Percentiles rank a stretch among this genome's conserved stretches.
Conservation (phyloP, 1,140 invertebrate genomes). For the Ostrea denselamellosa region DNA sequence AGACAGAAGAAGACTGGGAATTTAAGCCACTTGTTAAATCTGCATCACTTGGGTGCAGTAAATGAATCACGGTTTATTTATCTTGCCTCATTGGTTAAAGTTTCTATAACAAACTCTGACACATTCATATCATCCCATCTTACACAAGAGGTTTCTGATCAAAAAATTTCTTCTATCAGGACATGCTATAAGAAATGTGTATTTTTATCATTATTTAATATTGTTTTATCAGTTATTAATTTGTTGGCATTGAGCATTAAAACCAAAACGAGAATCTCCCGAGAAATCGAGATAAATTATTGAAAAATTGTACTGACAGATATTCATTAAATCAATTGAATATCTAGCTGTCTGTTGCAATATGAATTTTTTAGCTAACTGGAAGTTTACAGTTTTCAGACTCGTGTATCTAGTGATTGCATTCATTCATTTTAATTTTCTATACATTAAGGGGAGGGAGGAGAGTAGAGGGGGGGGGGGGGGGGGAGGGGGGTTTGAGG, state of each 20-base stretch:
- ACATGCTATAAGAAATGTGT: background rate
- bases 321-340: background rate
- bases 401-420: too few species aligned
- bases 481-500: too few species aligned
- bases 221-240: slow-evolving; percentile 12
- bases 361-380: too few species aligned
- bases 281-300: background rate
- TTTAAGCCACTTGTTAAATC: slow-evolving; percentile 20
- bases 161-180: background rate
- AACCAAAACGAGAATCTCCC: background rate
- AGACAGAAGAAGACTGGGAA: background rate
- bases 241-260: background rate
- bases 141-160: background rate
- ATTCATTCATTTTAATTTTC: too few species aligned
- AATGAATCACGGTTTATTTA: slow-evolving; percentile 25
- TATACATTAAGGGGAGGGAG: too few species aligned
- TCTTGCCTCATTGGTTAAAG: slow-evolving; percentile 9
- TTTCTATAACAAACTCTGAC: background rate
- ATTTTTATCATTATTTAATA: slow-evolving; percentile 5
- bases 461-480: too few species aligned
- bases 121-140: background rate
- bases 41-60: background rate
- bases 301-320: background rate
- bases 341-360: background rate
- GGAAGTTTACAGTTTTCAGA: too few species aligned